Percentiles rank a stretch among this genome's conserved stretches.
phyloP scores from a whole-genome alignment of 2,113 vertebrate species.

The Fulica atra region DNA sequence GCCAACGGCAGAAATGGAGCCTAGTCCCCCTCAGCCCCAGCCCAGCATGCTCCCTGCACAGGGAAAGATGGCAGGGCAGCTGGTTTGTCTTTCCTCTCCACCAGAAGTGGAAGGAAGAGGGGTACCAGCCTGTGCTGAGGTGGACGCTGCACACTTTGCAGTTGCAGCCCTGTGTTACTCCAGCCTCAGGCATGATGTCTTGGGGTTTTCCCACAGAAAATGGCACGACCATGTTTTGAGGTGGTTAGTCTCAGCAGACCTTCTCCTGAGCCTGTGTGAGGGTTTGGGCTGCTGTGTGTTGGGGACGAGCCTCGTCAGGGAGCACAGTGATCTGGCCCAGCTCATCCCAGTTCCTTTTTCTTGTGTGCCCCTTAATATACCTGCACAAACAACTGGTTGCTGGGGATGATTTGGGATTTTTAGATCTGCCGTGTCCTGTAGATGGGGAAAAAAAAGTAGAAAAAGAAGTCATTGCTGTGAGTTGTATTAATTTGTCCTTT shows the following conservation, averaged over 20 bases:
- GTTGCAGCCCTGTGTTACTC: background rate
- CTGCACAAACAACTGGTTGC: background rate
- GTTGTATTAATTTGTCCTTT: background rate
- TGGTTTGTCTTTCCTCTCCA: background rate
- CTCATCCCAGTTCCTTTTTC: background rate
- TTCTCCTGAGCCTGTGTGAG: background rate
- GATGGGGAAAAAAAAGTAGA: background rate
- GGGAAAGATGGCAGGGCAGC: background rate
- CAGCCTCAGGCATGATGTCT: accelerated
- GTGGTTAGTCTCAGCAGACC: background rate
- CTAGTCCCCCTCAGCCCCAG: accelerated
- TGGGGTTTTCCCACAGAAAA: background rate
- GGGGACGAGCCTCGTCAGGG: background rate
- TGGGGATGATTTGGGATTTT: background rate
- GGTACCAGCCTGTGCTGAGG: accelerated
- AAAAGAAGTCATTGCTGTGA: background rate
- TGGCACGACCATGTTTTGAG: accelerated
- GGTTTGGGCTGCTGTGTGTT: background rate
- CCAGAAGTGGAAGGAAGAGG: background rate
- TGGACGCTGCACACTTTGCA: background rate
- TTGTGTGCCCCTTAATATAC: background rate
- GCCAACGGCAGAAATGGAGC: accelerated
- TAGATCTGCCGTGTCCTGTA: background rate
- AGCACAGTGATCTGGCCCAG: background rate
- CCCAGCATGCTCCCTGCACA: too few species aligned